phyloP scores from a whole-genome alignment of 1,140 invertebrate genomes.

The Drosophila watanabei region DNA sequence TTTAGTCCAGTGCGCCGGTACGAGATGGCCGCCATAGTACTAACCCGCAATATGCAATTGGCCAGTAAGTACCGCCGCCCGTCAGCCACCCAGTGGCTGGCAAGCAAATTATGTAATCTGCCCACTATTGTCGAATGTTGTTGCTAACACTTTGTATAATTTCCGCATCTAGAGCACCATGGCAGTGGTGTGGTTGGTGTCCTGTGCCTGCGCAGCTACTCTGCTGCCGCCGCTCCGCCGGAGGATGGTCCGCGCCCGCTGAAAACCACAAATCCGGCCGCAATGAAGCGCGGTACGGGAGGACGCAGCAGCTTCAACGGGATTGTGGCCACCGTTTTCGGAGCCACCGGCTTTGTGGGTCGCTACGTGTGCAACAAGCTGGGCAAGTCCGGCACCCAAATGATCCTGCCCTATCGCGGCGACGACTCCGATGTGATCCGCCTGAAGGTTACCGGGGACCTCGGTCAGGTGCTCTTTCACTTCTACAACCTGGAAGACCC shows the following conservation, averaged over 20 bases:
- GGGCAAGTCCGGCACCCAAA: constrained; percentile 94
- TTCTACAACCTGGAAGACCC: constrained; percentile 95
- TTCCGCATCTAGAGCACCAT: constrained; percentile 68
- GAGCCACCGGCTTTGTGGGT: constrained; percentile 95
- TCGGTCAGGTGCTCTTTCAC: constrained; percentile 97
- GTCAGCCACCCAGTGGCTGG: background rate
- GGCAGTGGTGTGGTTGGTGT: constrained; percentile 76
- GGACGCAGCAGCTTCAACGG: constrained; percentile 98
- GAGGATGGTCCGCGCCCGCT: constrained; percentile 77
- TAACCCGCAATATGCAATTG: constrained; percentile 76
- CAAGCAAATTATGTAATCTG: constrained; percentile 73
- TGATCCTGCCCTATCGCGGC: constrained; percentile 96
- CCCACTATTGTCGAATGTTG: constrained; percentile 20
- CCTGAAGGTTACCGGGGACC: constrained; percentile 95
- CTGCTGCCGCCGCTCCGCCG: constrained; percentile 58
- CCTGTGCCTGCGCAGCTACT: constrained; percentile 69
- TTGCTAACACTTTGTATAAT: constrained; percentile 18
- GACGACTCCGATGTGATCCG: constrained; percentile 92
- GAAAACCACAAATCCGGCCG: constrained; percentile 86
- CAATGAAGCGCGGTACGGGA: constrained; percentile 94
- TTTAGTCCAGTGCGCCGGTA: constrained; percentile 36
- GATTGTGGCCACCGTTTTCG: constrained; percentile 98
- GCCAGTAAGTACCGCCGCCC: constrained; percentile 72
- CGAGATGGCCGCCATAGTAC: constrained; percentile 78
- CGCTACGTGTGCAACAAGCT: constrained; percentile 94